A percentile compares a stretch with the other conserved stretches of the same genome.
Conservation (phyloP, 2,888 invertebrate species). For the Rotaria socialis region DNA sequence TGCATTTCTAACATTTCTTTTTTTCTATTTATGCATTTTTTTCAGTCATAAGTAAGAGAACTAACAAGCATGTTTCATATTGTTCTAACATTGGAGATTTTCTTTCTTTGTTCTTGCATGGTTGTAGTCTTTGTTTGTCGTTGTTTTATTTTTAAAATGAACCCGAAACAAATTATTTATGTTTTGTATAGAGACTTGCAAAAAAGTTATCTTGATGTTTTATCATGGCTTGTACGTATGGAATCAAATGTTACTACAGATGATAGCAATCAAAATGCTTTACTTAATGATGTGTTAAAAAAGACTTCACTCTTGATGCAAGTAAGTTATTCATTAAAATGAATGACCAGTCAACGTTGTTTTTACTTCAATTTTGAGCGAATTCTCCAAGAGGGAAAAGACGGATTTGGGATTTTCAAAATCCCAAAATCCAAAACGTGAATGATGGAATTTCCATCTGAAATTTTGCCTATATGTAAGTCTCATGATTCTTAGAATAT, state of each 20-base stretch:
- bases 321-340: conserved; percentile 52
- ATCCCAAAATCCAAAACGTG: too few species aligned
- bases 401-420: too few species aligned
- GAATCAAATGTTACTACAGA: conserved; percentile 58
- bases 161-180: too few species aligned
- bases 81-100: not conserved
- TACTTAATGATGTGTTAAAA: not conserved
- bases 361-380: too few species aligned
- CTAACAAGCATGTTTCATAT: not conserved
- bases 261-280: conserved; percentile 51
- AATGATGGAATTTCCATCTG: too few species aligned
- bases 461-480: too few species aligned
- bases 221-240: conserved; percentile 67
- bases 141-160: not conserved
- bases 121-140: too few species aligned
- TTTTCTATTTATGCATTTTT: not conserved
- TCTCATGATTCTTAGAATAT: too few species aligned
- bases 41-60: not conserved
- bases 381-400: too few species aligned
- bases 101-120: not conserved
- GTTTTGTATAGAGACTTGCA: conserved; percentile 64
- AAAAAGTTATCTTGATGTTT: conserved; percentile 62
- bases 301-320: conserved; percentile 63
- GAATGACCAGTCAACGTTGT: too few species aligned
- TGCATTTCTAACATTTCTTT: not conserved